Base-by-base conservation (phyloP, 2,888 invertebrate species). In the Tribolium freemani region DNA sequence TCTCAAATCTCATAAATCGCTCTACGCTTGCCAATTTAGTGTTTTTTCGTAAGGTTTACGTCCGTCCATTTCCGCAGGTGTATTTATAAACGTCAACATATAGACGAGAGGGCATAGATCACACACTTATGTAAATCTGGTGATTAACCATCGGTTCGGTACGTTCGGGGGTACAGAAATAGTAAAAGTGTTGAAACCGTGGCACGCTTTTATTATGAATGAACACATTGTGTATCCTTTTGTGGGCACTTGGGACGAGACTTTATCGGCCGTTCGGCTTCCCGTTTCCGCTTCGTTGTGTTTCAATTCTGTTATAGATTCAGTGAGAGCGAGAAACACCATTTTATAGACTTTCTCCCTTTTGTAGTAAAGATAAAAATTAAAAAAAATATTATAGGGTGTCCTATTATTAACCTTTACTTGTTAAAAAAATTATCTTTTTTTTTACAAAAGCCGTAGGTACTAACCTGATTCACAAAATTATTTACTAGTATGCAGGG, bases 81-180 rank as follows among this genome's bases (percentile, higher is more conserved):
- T 69, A 69, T 69, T 69, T 69, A 69, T 69, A 69, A 69, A 69
- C 69, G 57, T 56, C 57, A 60, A 58, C 58, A 60, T 16, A 69
- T 50, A 31, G 69, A 58, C 38, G 53, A 11, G 48, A 21, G 50
- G 50, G 21, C 54, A 31, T 31, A 54, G 46, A 66, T 66, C 50
- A 58, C 66, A 46, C 44, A 13, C 54, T 16, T 16, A 16, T 16
- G 16, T 16, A 16, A 16, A 16, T 16, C 2, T 16, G 1, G 16
- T 16, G 16, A 16, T 16, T 16, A 16, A 16, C 53, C 21, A 51
- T 46, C 26, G 50, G 48, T 31, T n/a, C n/a, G 50, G 31, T 16
- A 21, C 50, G 21, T 5, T 51, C 11, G 38, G 66, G 26, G n/a
- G 31, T 26, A 58, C 68, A 68, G 68, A 68, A 68, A 68, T 68